Evolutionary conservation across 2,113 vertebrate genomes (phyloP), one percentile per base, ranked within the genome.

Genomic region (Saccopteryx bilineata): DNA sequence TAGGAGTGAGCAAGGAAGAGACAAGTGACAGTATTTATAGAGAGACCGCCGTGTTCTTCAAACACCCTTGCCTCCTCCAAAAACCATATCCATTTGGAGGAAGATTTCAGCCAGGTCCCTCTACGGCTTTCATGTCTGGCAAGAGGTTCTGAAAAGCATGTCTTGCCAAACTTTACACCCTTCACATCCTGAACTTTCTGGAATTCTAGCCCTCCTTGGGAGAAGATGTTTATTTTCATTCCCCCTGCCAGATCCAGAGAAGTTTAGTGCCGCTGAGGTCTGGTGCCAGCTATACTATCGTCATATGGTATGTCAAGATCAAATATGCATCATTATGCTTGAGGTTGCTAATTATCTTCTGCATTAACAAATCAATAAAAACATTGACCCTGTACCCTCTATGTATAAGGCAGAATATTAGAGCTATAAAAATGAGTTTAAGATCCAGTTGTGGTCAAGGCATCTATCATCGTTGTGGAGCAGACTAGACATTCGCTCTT

Each of bases 141-240:
- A 84, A 92, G 56, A 84, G 63, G n/a, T 31, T 78, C 58, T 82
- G 54, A 88, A 85, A 92, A 71, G 24, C 13, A 50, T 12, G 31
- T 89, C 19, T 68, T 93, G 17, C 66, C 65, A 84, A 78, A n/a
- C 13, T 46, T 48, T 60, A 56, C 2, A 78, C 2, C 5, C 46
- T 60, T 78, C 69, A 61, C 4, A 79, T 71, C 10, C 28, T 90
- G 46, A 95, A 39, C 23, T 71, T 92, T 81, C 50, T 48, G 31
- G 48, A 60, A 95, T 82, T 93, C 28, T n/a, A 84, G 52, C 12
- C 54, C 26, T 90, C 8, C 12, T 90, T 15, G 15, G 76, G 60
- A 79, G 17, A 90, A 87, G 60, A 80, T 83, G 58, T 72, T 93
- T 93, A 66, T 58, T 92, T 92, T 94, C 8, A 78, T 50, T 56